Evolutionary conservation across 2,888 invertebrate species (phyloP), one percentile per base, ranked within the genome.

Genomic region (Conus canariensis): DNA sequence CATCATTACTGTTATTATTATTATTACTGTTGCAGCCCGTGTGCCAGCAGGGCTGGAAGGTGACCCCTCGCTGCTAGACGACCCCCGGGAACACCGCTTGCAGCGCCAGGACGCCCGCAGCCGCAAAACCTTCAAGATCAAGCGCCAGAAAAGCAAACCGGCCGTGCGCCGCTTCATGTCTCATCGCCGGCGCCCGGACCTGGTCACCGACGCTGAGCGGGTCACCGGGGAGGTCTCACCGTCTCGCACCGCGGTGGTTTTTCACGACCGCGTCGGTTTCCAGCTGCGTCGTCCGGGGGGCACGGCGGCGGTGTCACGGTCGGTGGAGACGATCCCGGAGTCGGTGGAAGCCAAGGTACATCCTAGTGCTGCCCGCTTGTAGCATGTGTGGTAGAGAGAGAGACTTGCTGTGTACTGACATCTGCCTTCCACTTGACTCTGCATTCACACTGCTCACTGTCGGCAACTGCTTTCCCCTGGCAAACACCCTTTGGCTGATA

Each of bases 21-120:
- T 45, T 3, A 45, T 45, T 45, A 45, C 45, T 45, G 45, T 45
- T 10, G 19, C 85, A 89, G 89, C 85, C 4, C 67, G 89, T 9
- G 89, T 64, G 25, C 85, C 83, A 0, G 89, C 59, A 19, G 85
- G 89, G 4, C 85, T 59, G 56, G 85, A 85, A 16, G 87, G 70
- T 59, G 87, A 90, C 90, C 58, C 83, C 45, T 58, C 85, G 8
- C 67, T 85, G 25, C 25, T 85, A n/a, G 94, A 91, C 30, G 93
- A 95, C 80, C 95, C 95, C 9, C 90, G 94, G 77, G 92, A 93
- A 83, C 98, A 96, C 92, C 94, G 96, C 8, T 97, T 99, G 90
- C 99, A 99, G 95, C 97, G 99, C 45, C 98, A 98, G 90, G 99
- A 98, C 96, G 99, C 98, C 70, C 99, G 98, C 95, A 99, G 98